These are phyloP conservation scores for Pseudomyrmex pallidus DNA, from an alignment of 1,140 invertebrate genomes.

Conservation along the genomic window DNA sequence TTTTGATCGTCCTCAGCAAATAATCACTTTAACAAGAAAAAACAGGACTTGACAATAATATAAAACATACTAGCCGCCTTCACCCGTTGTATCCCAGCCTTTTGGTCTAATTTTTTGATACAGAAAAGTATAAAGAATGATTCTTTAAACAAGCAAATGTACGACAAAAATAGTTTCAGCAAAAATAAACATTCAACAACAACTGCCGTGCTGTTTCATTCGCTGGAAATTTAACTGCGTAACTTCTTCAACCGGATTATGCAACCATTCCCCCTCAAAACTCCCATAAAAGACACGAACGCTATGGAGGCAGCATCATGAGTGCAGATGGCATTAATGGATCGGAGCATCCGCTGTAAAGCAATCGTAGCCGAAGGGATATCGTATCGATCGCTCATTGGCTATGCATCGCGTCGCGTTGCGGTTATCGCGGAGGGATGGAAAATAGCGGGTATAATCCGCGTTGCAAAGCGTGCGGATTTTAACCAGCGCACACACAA, in stretches of 20 bases:
- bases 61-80: too few species aligned
- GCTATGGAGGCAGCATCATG: neutral
- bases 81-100: too few species aligned
- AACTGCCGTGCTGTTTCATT: neutral
- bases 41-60: too few species aligned
- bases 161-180: neutral
- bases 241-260: neutral
- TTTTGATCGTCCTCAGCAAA: too few species aligned
- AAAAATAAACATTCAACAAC: too few species aligned
- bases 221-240: neutral
- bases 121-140: neutral
- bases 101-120: too few species aligned
- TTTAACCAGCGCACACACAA: neutral
- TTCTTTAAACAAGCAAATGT: neutral
- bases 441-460: conserved; percentile 47
- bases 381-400: conserved; percentile 36
- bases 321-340: conserved; percentile 31
- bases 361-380: conserved; percentile 45
- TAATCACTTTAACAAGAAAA: too few species aligned
- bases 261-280: neutral
- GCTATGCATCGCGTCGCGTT: conserved; percentile 38
- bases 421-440: conserved; percentile 39
- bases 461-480: conserved; percentile 5
- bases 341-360: neutral
- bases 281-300: conserved; percentile 6